Base-by-base conservation (phyloP, 2,797 vertebrate species). In the Fundulus diaphanus region DNA sequence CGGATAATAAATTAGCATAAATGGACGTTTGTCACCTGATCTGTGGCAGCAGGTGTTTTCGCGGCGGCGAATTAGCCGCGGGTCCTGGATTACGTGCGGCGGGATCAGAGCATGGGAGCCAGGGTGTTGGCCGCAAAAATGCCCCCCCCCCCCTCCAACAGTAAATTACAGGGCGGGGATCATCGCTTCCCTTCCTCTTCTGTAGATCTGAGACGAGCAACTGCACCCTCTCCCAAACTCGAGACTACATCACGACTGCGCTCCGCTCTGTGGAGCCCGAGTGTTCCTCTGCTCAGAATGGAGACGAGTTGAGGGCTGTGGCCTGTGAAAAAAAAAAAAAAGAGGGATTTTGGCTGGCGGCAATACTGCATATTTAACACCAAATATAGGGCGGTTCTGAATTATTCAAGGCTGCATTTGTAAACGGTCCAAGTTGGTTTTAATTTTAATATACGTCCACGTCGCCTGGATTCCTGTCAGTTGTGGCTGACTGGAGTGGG, bases 381-480 rank as follows among this genome's bases (percentile, higher is more conserved):
- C 84, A 83, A 87, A 92, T 93, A 89, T 92, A 91, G 92, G 88
- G 80, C 88, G 84, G 69, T 74, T 91, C 88, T 88, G 82, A 94
- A 95, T 94, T 84, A 94, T 94, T 93, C 86, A 89, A 65, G 56
- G 74, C 72, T 81, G 82, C 80, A 91, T 92, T 87, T 93, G 90
- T 87, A 93, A 92, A 93, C 80, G 86, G 78, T 89, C 86, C 74
- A 79, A 78, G 87, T 92, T 92, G 83, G 80, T 87, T 91, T 92
- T 93, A 81, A 92, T 91, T 92, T 89, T 79, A 85, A 91, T 88
- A 83, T 71, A 75, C 27, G 49, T 90, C 82, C 48, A 12, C 77
- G 86, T 87, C 89, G 74, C 40, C 69, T 74, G 74, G 73, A 68
- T 77, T 78, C 71, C 48, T n/a, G 27, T 87, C 72, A 80, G 59